Conservation (phyloP, 2,888 invertebrate genomes). For the Nomada lathburiana region DNA sequence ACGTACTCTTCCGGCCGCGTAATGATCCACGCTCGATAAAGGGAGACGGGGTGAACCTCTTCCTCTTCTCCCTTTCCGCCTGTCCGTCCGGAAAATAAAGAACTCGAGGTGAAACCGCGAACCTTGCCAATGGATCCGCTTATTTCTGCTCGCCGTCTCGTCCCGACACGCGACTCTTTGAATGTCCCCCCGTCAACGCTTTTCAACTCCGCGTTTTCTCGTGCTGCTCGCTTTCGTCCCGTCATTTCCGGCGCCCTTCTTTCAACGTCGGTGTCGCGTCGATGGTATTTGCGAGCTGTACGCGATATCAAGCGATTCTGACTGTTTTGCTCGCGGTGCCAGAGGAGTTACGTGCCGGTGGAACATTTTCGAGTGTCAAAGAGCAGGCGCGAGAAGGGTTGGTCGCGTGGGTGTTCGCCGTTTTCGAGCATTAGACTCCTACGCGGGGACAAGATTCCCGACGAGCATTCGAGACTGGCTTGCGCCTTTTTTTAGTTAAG, state of each 20-base stretch:
- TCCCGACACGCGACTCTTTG: slow-evolving; percentile 71
- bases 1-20: slow-evolving; percentile 30
- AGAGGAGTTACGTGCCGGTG: not conserved
- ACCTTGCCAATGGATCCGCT: slow-evolving; percentile 61
- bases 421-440: slow-evolving; percentile 3
- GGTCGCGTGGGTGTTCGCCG: slow-evolving; percentile 8
- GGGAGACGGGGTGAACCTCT: not conserved
- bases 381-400: not conserved
- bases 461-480: not conserved
- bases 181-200: slow-evolving; percentile 63
- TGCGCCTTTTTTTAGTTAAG: not conserved
- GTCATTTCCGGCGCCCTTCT: slow-evolving; percentile 50
- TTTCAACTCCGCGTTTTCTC: slow-evolving; percentile 44
- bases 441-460: not conserved
- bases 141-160: slow-evolving; percentile 62
- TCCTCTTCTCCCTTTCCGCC: slow-evolving; percentile 1
- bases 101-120: slow-evolving; percentile 38
- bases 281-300: slow-evolving; percentile 22
- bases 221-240: slow-evolving; percentile 29
- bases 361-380: not conserved
- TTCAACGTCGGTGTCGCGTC: slow-evolving; percentile 37
- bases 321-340: not conserved
- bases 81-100: slow-evolving; percentile 51
- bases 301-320: slow-evolving; percentile 16
- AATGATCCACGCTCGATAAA: slow-evolving; percentile 45